phyloP scores from a whole-genome alignment of 2,113 vertebrate species.

The Hyla sarda region DNA sequence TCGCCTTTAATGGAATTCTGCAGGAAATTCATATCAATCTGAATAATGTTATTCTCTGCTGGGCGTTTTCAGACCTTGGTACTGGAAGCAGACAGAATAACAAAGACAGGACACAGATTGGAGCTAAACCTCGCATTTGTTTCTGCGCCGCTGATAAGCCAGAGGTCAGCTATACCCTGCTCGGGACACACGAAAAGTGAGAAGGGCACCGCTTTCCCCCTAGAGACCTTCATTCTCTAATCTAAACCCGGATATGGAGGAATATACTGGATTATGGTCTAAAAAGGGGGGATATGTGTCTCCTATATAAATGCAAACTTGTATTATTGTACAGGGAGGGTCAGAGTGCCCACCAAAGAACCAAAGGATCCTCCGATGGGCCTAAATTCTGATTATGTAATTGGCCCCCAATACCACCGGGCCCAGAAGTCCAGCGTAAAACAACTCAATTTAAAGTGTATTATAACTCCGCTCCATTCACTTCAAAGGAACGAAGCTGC shows the following conservation, averaged over 20 bases:
- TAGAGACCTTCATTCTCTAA: background rate
- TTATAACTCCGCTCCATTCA: too few relatives aligned
- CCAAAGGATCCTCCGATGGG: too few relatives aligned
- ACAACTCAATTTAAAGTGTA: too few relatives aligned
- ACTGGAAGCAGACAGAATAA: constrained; percentile 45
- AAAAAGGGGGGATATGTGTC: too few relatives aligned
- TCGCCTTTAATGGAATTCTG: constrained; percentile 16
- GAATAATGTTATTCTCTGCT: constrained; percentile 51
- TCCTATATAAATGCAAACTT: too few relatives aligned
- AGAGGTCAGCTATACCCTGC: constrained; percentile 8
- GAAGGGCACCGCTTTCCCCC: background rate
- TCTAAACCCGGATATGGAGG: background rate
- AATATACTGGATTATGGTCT: too few relatives aligned
- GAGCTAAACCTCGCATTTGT: constrained; percentile 8
- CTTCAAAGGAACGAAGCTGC: too few relatives aligned
- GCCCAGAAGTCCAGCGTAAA: too few relatives aligned
- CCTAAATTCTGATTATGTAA: too few relatives aligned
- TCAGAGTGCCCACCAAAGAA: too few relatives aligned
- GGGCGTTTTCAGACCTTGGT: constrained; percentile 41
- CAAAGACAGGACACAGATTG: constrained; percentile 56
- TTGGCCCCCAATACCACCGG: too few relatives aligned
- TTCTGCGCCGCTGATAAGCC: constrained; percentile 35
- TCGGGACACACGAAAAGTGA: background rate
- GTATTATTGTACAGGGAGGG: too few relatives aligned
- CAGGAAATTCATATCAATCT: constrained; percentile 56